Percentiles rank a stretch among this genome's conserved stretches.
Evolutionary conservation across 30 jellyfish, hydroid and myxozoan species (phyloP).

Genomic region (Rhopilema esculentum): DNA sequence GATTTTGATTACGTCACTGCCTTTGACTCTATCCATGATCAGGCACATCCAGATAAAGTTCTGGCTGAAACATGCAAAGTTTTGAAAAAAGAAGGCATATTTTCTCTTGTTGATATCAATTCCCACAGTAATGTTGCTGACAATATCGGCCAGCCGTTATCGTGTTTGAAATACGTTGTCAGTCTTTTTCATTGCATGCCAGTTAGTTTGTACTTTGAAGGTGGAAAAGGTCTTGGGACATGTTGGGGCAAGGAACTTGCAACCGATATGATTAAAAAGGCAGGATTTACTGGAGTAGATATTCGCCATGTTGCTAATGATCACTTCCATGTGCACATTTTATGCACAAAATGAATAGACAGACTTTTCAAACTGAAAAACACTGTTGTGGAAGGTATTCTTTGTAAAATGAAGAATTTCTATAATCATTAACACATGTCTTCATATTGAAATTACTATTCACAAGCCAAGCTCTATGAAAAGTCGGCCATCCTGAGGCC

Average conservation of each 20-base stretch:
- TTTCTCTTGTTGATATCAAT: constrained; percentile 52
- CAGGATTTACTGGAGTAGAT: constrained; percentile 39
- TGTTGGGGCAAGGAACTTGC: constrained; percentile 76
- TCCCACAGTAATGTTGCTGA: constrained; percentile 59
- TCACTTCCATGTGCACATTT: constrained; percentile 22
- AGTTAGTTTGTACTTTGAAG: constrained; percentile 62
- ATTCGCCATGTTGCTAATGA: not conserved
- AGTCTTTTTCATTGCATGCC: constrained; percentile 76
- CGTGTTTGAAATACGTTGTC: constrained; percentile 36
- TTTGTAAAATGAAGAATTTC: too few relatives aligned
- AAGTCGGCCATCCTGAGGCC: too few relatives aligned
- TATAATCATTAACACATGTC: too few relatives aligned
- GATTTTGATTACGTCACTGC: constrained; percentile 67
- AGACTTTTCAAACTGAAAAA: too few relatives aligned
- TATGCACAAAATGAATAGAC: constrained; percentile 37
- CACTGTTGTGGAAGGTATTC: too few relatives aligned
- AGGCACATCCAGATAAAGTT: constrained; percentile 56
- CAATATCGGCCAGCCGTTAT: constrained; percentile 24
- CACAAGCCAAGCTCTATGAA: too few relatives aligned
- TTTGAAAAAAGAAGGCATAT: constrained; percentile 55
- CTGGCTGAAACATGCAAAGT: constrained; percentile 34
- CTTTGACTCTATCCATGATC: constrained; percentile 67
- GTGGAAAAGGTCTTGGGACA: constrained; percentile 68
- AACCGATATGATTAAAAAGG: constrained; percentile 58
- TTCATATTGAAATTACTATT: too few relatives aligned